phyloP scores from a whole-genome alignment of 2,888 invertebrate species.

The Drosophila percnosoma region DNA sequence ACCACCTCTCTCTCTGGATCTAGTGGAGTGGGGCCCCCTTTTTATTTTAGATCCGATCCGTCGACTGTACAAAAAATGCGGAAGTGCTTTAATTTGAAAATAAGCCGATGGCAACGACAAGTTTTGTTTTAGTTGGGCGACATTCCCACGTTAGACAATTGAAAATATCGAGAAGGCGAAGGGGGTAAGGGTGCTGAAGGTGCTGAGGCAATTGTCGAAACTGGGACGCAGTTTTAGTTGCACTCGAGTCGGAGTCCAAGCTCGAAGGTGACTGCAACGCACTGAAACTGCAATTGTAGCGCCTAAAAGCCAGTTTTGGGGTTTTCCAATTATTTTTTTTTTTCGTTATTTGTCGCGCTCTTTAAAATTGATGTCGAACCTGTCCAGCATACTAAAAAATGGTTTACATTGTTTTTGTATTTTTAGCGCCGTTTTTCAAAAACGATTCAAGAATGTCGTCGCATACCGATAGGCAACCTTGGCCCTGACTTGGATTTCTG shows the following conservation, averaged over 20 bases:
- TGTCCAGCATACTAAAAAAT: conserved; percentile 39
- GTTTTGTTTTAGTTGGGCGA: conserved; percentile 21
- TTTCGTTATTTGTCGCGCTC: not conserved
- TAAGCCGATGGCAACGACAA: conserved; percentile 41
- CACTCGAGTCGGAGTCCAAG: conserved; percentile 7
- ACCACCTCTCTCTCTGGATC: conserved; percentile 5
- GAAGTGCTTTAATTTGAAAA: conserved; percentile 64
- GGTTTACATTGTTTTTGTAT: conserved; percentile 12
- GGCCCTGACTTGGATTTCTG: conserved; percentile 62
- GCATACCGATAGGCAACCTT: conserved; percentile 59
- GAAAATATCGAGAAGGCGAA: conserved; percentile 16
- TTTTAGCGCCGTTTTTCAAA: conserved; percentile 8
- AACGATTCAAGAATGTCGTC: conserved; percentile 55
- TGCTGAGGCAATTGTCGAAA: conserved; percentile 27
- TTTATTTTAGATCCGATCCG: conserved; percentile 43
- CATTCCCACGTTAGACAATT: conserved; percentile 59
- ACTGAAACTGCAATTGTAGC: conserved; percentile 32
- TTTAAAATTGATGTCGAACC: conserved; percentile 9
- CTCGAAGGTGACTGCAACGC: conserved; percentile 34
- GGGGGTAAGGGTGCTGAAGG: not conserved
- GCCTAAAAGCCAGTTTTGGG: conserved; percentile 34
- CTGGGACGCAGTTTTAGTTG: conserved; percentile 46
- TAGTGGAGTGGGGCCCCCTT: conserved; percentile 19
- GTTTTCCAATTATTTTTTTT: conserved; percentile 1
- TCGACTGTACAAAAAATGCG: conserved; percentile 48